Evolutionary conservation across 2,797 vertebrate genomes (phyloP).

Genomic region (Catostomus latipinnis): DNA sequence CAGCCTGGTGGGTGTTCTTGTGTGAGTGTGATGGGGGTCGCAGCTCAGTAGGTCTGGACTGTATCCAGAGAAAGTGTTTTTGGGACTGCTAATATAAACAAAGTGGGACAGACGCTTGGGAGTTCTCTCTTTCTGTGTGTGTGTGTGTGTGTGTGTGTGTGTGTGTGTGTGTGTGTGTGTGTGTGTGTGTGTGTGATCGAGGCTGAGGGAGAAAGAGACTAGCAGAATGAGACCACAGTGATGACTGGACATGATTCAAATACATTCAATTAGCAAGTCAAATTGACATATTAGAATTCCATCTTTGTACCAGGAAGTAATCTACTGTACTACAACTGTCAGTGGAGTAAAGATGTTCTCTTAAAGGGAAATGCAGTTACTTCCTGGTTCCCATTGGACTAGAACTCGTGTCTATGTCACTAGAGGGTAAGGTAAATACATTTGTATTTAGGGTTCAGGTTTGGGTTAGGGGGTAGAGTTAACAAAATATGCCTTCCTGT

Average conservation of each 20-base stretch:
- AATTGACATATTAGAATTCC: not conserved
- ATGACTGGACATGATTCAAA: not conserved
- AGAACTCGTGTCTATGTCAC: no score
- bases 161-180: not conserved
- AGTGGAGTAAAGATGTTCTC: no score
- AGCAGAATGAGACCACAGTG: not conserved
- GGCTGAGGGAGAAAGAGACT: not conserved
- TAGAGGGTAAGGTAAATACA: no score
- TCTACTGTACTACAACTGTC: no score
- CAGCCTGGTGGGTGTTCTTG: conserved; percentile 46
- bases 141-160: not conserved
- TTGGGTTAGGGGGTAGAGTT: no score
- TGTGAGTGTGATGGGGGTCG: conserved; percentile 38
- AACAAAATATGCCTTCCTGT: no score
- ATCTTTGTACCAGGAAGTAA: no score
- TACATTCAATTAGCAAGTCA: not conserved
- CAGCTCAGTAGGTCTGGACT: conserved; percentile 44
- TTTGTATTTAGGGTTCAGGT: no score
- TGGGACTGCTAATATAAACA: conserved; percentile 54
- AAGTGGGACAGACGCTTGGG: conserved; percentile 15
- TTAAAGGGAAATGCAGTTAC: no score
- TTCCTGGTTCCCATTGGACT: no score
- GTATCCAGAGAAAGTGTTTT: conserved; percentile 45
- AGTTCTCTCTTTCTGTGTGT: not conserved
- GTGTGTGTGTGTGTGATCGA: not conserved